Base-by-base conservation (phyloP, 2,797 vertebrate genomes). In the Hephaestus fuliginosus region DNA sequence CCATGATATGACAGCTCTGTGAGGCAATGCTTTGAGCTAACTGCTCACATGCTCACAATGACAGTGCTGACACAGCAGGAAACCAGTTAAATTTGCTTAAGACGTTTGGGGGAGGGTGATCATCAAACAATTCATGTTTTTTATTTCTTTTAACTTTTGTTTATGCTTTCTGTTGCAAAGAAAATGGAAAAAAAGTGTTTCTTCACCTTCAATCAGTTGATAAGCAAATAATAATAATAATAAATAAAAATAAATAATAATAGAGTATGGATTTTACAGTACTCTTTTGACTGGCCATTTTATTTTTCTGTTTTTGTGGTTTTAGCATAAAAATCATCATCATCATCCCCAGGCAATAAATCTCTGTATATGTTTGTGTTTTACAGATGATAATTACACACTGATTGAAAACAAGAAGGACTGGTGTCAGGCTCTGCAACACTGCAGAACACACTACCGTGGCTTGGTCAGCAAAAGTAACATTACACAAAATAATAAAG, bases 381-480 rank as follows among this genome's bases (percentile, higher is more conserved):
- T 73, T 78, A 6, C 70, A 89, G 78, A 1, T 52, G 7, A 1
- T 0, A 2, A 7, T 0, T 84, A 78, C 28, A 3, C 0, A 0
- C 55, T 86, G 28, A 60, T 87, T 58, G 0, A 1, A 1, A 0
- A 33, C 0, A 0, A 0, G 0, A 88, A 71, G 64, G 70, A 12
- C 57, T 95, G 93, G 94, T 90, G 71, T 77, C 74, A 88, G 22
- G 93, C 95, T 70, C 80, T 55, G 61, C 17, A 44, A 0, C 58
- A 90, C 78, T 95, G 94, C 84, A 90, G 63, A 49, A 8, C 1
- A 12, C 0, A 58, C 12, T 9, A 10, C 49, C 3, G 0, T 7
- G 78, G 91, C 25, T 78, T 94, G 77, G 88, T 78, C 46, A 90
- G 67, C 22, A 91, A 93, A 69, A 22, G 0, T 5, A 5, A 51